phyloP scores from a whole-genome alignment of 2,113 vertebrate genomes.

The Tenrec ecaudatus region DNA sequence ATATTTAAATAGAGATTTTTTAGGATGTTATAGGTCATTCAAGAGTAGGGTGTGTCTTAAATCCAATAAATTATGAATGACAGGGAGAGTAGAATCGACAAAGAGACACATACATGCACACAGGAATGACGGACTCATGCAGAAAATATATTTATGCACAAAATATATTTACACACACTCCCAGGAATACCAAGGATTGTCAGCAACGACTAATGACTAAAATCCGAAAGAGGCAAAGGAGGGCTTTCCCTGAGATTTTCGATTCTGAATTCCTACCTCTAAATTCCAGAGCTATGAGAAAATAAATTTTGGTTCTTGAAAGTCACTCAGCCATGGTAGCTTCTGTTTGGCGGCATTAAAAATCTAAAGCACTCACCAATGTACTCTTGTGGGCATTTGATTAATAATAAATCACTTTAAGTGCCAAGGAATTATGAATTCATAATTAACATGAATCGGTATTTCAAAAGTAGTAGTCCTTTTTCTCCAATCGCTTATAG shows the following conservation, averaged over 20 bases:
- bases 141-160: neutral
- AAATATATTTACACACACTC: neutral
- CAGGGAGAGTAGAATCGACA: neutral
- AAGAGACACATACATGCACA: neutral
- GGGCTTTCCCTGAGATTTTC: neutral
- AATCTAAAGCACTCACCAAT: neutral
- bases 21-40: neutral
- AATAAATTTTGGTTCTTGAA: neutral
- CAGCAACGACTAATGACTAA: neutral
- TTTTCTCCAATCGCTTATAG: neutral
- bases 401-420: neutral
- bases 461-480: neutral
- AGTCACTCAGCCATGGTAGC: neutral
- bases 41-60: neutral
- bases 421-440: neutral
- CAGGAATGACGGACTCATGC: neutral
- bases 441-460: neutral
- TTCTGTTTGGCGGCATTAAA: neutral
- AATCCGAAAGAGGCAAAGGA: neutral
- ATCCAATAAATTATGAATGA: neutral
- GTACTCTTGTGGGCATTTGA: neutral
- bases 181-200: neutral
- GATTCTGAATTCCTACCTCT: neutral
- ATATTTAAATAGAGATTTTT: neutral
- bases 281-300: neutral